Evolutionary conservation across 2,888 invertebrate species (phyloP).

Genomic region (Spisula solida): DNA sequence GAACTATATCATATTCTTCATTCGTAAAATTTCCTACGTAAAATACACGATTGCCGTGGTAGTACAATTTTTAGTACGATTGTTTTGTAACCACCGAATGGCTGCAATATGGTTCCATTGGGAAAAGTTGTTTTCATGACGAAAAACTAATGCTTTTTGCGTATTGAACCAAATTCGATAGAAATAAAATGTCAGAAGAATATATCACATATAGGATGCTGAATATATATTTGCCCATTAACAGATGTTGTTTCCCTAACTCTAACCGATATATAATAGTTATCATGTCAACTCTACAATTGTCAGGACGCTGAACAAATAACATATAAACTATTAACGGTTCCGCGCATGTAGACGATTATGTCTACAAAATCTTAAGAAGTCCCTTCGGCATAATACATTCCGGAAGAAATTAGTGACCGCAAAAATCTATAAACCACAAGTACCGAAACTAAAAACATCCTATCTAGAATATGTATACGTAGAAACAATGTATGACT

Average conservation of each 20-base stretch:
- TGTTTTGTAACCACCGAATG: not conserved
- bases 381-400: not conserved
- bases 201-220: not conserved
- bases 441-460: not conserved
- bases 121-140: not conserved
- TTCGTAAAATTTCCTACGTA: too few species aligned
- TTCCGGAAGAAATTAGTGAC: not conserved
- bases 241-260: not conserved
- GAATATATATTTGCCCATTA: not conserved
- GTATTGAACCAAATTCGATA: not conserved
- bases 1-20: too few species aligned
- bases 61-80: too few species aligned
- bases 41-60: too few species aligned
- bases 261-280: not conserved
- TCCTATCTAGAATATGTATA: not conserved
- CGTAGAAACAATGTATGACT: not conserved
- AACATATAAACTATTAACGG: not conserved
- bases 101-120: not conserved
- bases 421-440: not conserved
- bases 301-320: not conserved
- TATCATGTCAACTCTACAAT: not conserved
- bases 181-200: slow-evolving; percentile 5
- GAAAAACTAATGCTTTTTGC: not conserved
- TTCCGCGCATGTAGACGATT: not conserved
- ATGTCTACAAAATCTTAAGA: not conserved